Conservation (phyloP, 2,113 vertebrate genomes). For the Arothron firmamentum region DNA sequence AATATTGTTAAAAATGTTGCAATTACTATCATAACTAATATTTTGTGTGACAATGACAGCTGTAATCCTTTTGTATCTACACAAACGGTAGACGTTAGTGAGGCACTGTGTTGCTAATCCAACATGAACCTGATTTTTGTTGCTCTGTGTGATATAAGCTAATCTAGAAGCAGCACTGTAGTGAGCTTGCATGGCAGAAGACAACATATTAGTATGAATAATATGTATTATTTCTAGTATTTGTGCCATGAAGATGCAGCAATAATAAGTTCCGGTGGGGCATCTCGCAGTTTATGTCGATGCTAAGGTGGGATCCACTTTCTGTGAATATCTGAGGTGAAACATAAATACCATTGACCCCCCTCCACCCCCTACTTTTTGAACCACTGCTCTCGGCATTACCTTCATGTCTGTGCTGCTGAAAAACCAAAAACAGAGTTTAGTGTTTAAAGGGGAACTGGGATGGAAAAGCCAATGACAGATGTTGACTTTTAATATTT, state of each 20-base stretch:
- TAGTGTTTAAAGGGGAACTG: too few relatives aligned
- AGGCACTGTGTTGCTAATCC: conserved; percentile 41
- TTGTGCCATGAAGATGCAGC: conserved; percentile 86
- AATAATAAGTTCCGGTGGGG: conserved; percentile 70
- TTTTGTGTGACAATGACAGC: conserved; percentile 67
- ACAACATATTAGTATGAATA: conserved; percentile 56
- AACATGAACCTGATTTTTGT: conserved; percentile 40
- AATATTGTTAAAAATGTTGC: conserved; percentile 39
- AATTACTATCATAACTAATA: conserved; percentile 52
- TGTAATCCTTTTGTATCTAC: conserved; percentile 74
- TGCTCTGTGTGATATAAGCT: conserved; percentile 61
- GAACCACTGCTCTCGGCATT: conserved; percentile 37
- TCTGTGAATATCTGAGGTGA: too few relatives aligned
- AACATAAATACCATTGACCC: neutral
- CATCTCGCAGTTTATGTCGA: too few relatives aligned
- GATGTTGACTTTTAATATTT: conserved; percentile 20
- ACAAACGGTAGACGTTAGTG: conserved; percentile 56
- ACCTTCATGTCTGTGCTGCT: conserved; percentile 25
- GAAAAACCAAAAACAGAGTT: conserved; percentile 37
- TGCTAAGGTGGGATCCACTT: too few relatives aligned
- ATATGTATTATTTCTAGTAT: conserved; percentile 71
- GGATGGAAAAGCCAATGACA: neutral
- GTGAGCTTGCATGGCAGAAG: conserved; percentile 81
- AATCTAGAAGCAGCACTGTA: conserved; percentile 71
- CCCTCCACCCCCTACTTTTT: conserved; percentile 14